phyloP scores from a whole-genome alignment of 2,797 vertebrate species.

The Chelonia mydas region DNA sequence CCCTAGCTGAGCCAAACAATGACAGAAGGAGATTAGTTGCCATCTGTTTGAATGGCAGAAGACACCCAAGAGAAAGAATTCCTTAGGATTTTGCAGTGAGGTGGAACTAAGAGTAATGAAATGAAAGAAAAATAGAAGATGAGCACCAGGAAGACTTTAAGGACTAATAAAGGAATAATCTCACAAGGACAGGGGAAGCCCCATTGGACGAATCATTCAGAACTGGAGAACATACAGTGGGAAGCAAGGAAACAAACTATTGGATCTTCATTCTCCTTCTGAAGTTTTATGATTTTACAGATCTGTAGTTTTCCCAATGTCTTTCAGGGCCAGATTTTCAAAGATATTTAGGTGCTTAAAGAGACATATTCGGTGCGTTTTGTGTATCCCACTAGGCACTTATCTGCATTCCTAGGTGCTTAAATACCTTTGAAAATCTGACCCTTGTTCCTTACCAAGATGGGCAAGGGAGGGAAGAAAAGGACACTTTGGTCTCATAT shows the following conservation, averaged over 20 bases:
- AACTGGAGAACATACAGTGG: neutral
- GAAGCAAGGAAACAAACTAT: neutral
- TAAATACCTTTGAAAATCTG: neutral
- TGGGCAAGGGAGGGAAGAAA: neutral
- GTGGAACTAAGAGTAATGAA: neutral
- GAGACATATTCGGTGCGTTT: neutral
- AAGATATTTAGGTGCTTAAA: neutral
- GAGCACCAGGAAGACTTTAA: neutral
- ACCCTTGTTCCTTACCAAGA: fast-evolving
- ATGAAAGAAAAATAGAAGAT: neutral
- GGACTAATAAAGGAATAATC: neutral
- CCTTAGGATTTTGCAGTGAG: neutral
- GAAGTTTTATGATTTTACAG: neutral
- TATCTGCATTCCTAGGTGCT: neutral
- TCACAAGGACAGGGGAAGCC: neutral
- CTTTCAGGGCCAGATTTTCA: neutral
- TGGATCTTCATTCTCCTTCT: neutral
- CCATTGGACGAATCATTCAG: neutral
- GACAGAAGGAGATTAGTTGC: neutral
- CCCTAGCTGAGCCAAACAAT: neutral
- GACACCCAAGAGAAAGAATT: neutral
- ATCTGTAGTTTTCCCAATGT: neutral
- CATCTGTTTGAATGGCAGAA: neutral
- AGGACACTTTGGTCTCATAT: neutral
- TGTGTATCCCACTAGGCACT: neutral